Base-by-base conservation (phyloP, 1,140 invertebrate species). In the Aphelenchoides besseyi region DNA sequence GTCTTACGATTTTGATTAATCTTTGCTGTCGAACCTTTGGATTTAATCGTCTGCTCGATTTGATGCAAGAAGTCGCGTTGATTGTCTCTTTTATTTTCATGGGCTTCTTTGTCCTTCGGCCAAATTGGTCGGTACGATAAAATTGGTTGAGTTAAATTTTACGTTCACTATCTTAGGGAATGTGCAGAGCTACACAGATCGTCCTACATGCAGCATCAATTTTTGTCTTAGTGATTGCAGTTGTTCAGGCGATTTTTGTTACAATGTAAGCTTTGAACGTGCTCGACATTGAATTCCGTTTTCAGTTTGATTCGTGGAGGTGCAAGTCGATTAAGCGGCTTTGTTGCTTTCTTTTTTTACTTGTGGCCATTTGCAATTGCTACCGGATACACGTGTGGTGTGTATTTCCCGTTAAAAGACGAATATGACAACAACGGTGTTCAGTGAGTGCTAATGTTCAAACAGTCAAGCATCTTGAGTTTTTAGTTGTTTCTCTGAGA, bases 1-100 rank as follows among this genome's bases (percentile, higher is more conserved):
- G 26, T 18, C 37, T 71, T 26, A 68, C 70, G n/a, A 75, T 71
- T 12, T 28, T 71, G 9, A 67, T 30, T 35, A 71, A 71, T 30
- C 9, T 74, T 12, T 1, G 26, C 69, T 71, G 70, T 48, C 70
- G 70, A 18, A 18, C 18, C 18, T 12, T 71, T 29, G 73, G 70
- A 32, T 12, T 23, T 68, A 16, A 55, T 1, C 70, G 70, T 12
- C 75, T 74, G n/a, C 36, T 71, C 41, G 70, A 71, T 48, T 53
- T 75, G 16, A 68, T 62, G 16, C 70, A 71, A 68, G 70, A 71
- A 75, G n/a, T 75, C 18, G 72, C 36, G 9, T 35, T 71, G 70
- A 75, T 71, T 9, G 72, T 71, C 23, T 12, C 59, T 12, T 71
- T 67, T 32, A 30, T 71, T 12, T 71, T 71, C 75, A 74, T 71